Evolutionary conservation across 2,113 vertebrate species (phyloP).

Genomic region (Dasyornis broadbenti): DNA sequence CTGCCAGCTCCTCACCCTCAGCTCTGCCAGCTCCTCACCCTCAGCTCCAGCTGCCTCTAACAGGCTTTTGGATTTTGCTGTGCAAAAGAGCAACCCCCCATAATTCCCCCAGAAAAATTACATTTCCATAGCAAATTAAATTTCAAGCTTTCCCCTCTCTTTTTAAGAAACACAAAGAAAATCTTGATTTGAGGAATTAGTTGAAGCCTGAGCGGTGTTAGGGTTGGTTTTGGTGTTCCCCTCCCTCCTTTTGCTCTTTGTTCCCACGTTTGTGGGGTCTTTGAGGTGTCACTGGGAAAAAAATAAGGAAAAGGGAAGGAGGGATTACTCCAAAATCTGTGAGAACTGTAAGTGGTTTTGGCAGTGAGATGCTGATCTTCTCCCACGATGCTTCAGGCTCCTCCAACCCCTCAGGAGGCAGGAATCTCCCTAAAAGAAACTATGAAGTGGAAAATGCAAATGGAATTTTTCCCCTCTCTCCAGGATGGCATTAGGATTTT

Average conservation of each 20-base stretch:
- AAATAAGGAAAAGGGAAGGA: not conserved
- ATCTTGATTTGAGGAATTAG: not conserved
- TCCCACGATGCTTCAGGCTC: rapidly evolving
- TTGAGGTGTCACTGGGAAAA: not conserved
- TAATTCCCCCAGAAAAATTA: not conserved
- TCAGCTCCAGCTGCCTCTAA: not conserved
- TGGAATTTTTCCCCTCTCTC: rapidly evolving
- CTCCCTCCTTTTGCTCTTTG: not conserved
- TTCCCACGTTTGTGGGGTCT: not conserved
- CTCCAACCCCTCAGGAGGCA: not conserved
- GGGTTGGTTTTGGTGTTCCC: not conserved
- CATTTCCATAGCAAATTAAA: not conserved
- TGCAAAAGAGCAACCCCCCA: not conserved
- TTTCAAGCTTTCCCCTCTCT: not conserved
- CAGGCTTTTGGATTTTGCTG: not conserved
- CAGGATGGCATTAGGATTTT: not conserved
- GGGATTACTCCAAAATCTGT: not conserved
- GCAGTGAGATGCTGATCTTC: not conserved
- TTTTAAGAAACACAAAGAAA: not conserved
- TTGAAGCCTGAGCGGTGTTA: not conserved
- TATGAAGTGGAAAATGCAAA: not conserved
- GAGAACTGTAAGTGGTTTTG: not conserved
- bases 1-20: not conserved
- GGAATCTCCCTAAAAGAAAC: not conserved
- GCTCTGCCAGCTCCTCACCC: not conserved